phyloP scores from a whole-genome alignment of 2,888 invertebrate genomes.

The Tolmerus cingulatus region DNA sequence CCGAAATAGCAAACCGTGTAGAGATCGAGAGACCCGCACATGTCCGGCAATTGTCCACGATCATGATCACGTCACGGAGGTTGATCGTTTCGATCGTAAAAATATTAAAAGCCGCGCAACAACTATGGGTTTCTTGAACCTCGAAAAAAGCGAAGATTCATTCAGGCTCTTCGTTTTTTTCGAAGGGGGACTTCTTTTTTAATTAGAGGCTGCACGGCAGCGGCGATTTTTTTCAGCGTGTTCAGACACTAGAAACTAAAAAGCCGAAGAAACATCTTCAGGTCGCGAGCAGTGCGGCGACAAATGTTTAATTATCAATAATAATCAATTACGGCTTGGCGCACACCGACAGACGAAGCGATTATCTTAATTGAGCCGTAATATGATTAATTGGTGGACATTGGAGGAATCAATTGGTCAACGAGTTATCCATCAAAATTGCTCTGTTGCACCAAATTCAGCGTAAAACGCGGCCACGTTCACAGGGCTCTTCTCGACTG shows the following conservation, averaged over 20 bases:
- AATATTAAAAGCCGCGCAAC: not conserved
- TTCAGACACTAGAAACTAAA: too few species aligned
- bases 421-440: slow-evolving; percentile 5
- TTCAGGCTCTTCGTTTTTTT: not conserved
- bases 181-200: not conserved
- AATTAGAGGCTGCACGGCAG: not conserved
- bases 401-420: slow-evolving; percentile 16
- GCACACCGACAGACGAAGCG: not conserved
- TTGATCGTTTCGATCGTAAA: not conserved
- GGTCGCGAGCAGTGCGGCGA: not conserved
- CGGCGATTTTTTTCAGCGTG: not conserved
- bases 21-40: not conserved
- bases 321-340: slow-evolving; percentile 19
- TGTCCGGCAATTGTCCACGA: not conserved
- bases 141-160: not conserved
- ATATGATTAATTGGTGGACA: slow-evolving; percentile 26
- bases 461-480: not conserved
- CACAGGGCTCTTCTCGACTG: not conserved
- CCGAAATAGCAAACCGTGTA: not conserved
- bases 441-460: not conserved
- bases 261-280: not conserved
- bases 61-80: not conserved
- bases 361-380: slow-evolving; percentile 26
- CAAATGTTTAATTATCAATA: slow-evolving; percentile 34
- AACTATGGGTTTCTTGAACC: not conserved